Percentiles rank a stretch among this genome's conserved stretches.
Evolutionary conservation across 2,888 invertebrate species (phyloP).

Genomic region (Xylota segnis): DNA sequence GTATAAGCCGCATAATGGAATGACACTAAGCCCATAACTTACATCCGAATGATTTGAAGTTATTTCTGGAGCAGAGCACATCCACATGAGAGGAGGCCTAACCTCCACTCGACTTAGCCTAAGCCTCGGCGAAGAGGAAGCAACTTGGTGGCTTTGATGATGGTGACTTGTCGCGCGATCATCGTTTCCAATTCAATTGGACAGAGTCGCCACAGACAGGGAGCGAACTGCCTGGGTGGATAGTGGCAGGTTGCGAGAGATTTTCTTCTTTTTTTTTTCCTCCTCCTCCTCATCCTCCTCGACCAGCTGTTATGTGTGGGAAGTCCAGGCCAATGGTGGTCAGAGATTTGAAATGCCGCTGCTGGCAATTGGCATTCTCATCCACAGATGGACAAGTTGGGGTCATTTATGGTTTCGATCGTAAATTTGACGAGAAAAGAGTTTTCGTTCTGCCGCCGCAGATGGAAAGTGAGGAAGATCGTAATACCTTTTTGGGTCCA

Average conservation of each 20-base stretch:
- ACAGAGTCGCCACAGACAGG: conserved; percentile 40
- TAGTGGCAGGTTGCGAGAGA: conserved; percentile 23
- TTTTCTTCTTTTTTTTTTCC: not conserved
- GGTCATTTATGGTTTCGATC: conserved; percentile 73
- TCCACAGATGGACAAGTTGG: conserved; percentile 65
- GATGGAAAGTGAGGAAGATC: conserved; percentile 65
- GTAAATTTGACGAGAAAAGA: conserved; percentile 60
- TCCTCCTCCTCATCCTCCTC: too few species aligned
- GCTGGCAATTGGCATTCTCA: conserved; percentile 27
- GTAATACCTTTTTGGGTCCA: conserved; percentile 58
- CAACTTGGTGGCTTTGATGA: conserved; percentile 52
- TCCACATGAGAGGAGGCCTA: conserved; percentile 22
- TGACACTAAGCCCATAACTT: conserved; percentile 77
- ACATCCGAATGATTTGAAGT: conserved; percentile 76
- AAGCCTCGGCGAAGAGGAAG: conserved; percentile 38
- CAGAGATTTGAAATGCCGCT: conserved; percentile 16
- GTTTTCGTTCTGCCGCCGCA: conserved; percentile 14
- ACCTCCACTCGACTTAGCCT: conserved; percentile 8
- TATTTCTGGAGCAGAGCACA: conserved; percentile 72
- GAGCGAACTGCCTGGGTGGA: conserved; percentile 36
- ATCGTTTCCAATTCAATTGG: conserved; percentile 65
- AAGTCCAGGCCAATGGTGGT: conserved; percentile 18
- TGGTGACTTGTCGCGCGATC: conserved; percentile 67
- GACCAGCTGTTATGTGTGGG: conserved; percentile 35
- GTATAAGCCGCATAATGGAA: conserved; percentile 73